phyloP scores from a whole-genome alignment of 2,113 vertebrate genomes.

The Ceyx cyanopectus region DNA sequence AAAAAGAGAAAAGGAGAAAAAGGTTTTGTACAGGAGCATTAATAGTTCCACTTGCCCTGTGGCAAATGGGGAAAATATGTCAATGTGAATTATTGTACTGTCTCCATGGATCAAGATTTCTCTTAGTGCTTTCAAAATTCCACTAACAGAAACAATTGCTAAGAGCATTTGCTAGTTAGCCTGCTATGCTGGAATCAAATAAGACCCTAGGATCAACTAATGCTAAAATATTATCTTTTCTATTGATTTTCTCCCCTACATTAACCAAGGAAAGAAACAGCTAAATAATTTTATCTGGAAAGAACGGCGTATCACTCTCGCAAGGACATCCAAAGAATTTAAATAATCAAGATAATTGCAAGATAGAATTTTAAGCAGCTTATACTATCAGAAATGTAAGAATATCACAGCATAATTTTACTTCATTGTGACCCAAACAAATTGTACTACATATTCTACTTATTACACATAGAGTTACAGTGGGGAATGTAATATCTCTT shows the following conservation, averaged over 20 bases:
- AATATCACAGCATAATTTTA: not conserved
- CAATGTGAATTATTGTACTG: slow-evolving; percentile 71
- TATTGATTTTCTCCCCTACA: slow-evolving; percentile 42
- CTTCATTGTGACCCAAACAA: not conserved
- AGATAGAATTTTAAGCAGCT: not conserved
- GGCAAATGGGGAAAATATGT: slow-evolving; percentile 66
- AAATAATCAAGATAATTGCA: slow-evolving; percentile 35
- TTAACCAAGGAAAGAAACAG: slow-evolving; percentile 35
- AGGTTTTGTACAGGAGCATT: slow-evolving; percentile 55
- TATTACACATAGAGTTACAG: not conserved
- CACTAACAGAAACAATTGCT: slow-evolving; percentile 71
- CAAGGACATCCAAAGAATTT: slow-evolving; percentile 21
- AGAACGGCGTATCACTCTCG: not conserved
- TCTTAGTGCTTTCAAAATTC: slow-evolving; percentile 67
- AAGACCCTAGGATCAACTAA: slow-evolving; percentile 62
- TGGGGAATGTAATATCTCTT: not conserved
- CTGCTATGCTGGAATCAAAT: slow-evolving; percentile 41
- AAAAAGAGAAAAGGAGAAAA: slow-evolving; percentile 22
- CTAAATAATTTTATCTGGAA: slow-evolving; percentile 38
- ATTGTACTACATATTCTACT: not conserved
- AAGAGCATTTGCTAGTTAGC: slow-evolving; percentile 67
- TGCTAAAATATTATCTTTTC: slow-evolving; percentile 60
- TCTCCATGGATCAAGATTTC: slow-evolving; percentile 68
- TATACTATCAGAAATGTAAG: not conserved
- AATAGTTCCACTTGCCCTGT: slow-evolving; percentile 72